These are phyloP conservation scores for Boloria selene DNA, from an alignment of 2,888 invertebrate species.

Conservation along the genomic window DNA sequence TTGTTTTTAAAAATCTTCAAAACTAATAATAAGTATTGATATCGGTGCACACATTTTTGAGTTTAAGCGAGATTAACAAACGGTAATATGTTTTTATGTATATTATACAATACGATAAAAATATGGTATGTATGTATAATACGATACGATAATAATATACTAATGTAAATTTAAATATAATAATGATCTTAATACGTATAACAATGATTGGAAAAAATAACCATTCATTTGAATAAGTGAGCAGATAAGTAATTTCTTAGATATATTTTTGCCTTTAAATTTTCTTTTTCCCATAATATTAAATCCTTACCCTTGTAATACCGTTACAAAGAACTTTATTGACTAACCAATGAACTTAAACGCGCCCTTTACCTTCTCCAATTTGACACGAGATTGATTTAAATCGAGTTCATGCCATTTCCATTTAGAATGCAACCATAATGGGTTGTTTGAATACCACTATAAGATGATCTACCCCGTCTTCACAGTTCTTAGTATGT, in stretches of 20 bases:
- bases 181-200: no score
- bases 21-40: no score
- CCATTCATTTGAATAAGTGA: no score
- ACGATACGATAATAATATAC: no score
- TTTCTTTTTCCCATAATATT: background rate
- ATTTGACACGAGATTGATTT: constrained; percentile 78
- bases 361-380: constrained; percentile 51
- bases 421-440: constrained; percentile 73
- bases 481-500: constrained; percentile 31
- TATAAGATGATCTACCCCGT: constrained; percentile 54
- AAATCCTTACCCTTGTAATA: constrained; percentile 7
- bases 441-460: constrained; percentile 63
- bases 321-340: constrained; percentile 38
- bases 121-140: no score
- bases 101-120: no score
- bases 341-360: constrained; percentile 35
- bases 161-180: no score
- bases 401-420: constrained; percentile 67
- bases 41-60: no score
- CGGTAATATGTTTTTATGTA: no score
- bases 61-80: no score
- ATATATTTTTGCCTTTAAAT: background rate
- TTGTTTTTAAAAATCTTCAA: no score
- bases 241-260: background rate
- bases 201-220: no score